Conservation (phyloP, 2,888 invertebrate genomes). For the Agrotis puta region DNA sequence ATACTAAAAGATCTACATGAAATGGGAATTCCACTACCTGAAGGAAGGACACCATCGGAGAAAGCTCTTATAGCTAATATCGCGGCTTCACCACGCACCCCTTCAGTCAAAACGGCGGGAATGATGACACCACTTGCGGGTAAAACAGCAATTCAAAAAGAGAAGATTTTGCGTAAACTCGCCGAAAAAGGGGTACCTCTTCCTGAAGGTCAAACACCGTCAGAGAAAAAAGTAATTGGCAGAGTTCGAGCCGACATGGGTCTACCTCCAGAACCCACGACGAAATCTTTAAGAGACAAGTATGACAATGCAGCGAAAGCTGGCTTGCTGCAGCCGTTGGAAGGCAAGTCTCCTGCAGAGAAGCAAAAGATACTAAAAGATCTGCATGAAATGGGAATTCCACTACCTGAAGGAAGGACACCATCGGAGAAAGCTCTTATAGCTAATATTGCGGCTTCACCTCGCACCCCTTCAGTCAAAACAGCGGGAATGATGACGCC, state of each 20-base stretch:
- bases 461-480: background rate
- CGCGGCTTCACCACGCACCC: no score
- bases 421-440: slow-evolving; percentile 58
- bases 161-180: slow-evolving; percentile 19
- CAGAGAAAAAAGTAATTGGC: slow-evolving; percentile 60
- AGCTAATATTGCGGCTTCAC: background rate
- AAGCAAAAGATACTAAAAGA: slow-evolving; percentile 63
- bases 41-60: no score
- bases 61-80: no score
- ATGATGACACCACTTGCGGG: no score
- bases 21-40: no score
- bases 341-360: slow-evolving; percentile 57
- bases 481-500: background rate
- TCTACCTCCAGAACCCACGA: slow-evolving; percentile 54
- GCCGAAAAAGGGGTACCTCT: slow-evolving; percentile 47
- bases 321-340: slow-evolving; percentile 58
- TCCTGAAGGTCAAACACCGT: slow-evolving; percentile 39
- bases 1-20: no score
- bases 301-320: slow-evolving; percentile 57
- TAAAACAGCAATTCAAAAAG: background rate
- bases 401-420: slow-evolving; percentile 67
- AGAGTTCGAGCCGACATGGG: slow-evolving; percentile 55
- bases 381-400: slow-evolving; percentile 58
- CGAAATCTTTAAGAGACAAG: slow-evolving; percentile 37
- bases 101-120: no score